Percentiles rank a stretch among this genome's conserved stretches.
Evolutionary conservation across 2,797 vertebrate genomes (phyloP).

Genomic region (Poecilia picta): DNA sequence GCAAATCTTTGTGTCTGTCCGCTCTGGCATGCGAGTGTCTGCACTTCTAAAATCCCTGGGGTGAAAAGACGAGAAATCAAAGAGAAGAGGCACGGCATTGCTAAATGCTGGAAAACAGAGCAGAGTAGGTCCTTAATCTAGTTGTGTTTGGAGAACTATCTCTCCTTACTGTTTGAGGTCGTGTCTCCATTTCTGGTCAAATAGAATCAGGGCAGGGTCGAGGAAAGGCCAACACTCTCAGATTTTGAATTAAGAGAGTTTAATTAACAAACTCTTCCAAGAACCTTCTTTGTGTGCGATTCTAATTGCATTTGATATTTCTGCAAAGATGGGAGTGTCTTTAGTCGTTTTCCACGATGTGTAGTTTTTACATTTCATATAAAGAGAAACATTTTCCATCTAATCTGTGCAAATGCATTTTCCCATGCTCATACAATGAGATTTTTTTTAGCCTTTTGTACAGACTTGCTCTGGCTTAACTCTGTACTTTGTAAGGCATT

Average conservation of each 20-base stretch:
- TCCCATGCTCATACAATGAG: conserved; percentile 16
- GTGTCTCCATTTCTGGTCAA: conserved; percentile 45
- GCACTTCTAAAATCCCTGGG: conserved; percentile 50
- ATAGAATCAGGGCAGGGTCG: conserved; percentile 24
- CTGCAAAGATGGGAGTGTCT: conserved; percentile 7
- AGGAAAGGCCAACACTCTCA: conserved; percentile 21
- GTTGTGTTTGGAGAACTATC: conserved; percentile 18
- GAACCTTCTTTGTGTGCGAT: conserved; percentile 20
- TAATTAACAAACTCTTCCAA: conserved; percentile 20
- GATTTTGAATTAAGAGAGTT: conserved; percentile 30
- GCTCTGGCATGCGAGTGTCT: conserved; percentile 41
- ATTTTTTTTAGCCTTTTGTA: conserved; percentile 28
- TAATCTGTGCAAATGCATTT: neutral
- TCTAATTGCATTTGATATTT: neutral
- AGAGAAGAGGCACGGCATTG: conserved; percentile 6
- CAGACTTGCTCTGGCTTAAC: conserved; percentile 16
- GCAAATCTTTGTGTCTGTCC: conserved; percentile 27
- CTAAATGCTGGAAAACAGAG: conserved; percentile 23
- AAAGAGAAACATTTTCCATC: neutral
- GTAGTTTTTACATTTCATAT: neutral
- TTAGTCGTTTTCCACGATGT: neutral
- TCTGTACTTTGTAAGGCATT: neutral
- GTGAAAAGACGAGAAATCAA: conserved; percentile 22
- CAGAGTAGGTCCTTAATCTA: conserved; percentile 33
- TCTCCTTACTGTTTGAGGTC: conserved; percentile 23